These are phyloP conservation scores for Dryobotodes eremita DNA, from an alignment of 2,888 invertebrate species.

Conservation along the genomic window DNA sequence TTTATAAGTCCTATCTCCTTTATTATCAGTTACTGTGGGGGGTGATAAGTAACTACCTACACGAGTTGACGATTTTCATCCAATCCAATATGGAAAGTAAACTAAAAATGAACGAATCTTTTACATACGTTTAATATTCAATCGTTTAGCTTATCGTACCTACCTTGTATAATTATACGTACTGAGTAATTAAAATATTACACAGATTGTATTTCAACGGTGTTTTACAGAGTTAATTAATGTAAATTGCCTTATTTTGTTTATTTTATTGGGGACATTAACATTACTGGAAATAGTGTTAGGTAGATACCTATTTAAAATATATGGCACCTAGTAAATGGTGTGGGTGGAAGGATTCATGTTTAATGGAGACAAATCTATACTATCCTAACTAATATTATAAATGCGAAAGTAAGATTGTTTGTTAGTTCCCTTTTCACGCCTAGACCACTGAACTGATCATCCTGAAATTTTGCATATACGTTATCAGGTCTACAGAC, in stretches of 20 bases:
- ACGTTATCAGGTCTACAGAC: no score
- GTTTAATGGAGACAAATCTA: not conserved
- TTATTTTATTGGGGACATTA: constrained; percentile 11
- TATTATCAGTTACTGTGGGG: not conserved
- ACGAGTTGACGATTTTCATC: not conserved
- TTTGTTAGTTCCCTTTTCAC: no score
- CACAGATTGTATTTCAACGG: constrained; percentile 35
- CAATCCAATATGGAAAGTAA: constrained; percentile 35
- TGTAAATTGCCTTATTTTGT: constrained; percentile 30
- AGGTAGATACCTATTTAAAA: not conserved
- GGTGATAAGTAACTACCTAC: constrained; percentile 13
- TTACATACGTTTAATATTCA: constrained; percentile 34
- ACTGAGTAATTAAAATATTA: constrained; percentile 42
- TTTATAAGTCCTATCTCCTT: no score
- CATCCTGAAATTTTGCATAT: no score
- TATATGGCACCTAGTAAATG: no score
- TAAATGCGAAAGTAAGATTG: no score
- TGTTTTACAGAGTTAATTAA: constrained; percentile 25
- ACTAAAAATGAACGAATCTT: constrained; percentile 33
- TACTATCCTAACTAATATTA: no score
- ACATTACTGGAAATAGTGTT: not conserved
- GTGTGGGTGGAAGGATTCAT: not conserved
- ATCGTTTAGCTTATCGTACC: constrained; percentile 9
- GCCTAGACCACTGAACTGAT: no score
- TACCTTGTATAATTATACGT: constrained; percentile 28